Base-by-base conservation (phyloP, 2,888 invertebrate genomes). In the Drosophila anomalata region DNA sequence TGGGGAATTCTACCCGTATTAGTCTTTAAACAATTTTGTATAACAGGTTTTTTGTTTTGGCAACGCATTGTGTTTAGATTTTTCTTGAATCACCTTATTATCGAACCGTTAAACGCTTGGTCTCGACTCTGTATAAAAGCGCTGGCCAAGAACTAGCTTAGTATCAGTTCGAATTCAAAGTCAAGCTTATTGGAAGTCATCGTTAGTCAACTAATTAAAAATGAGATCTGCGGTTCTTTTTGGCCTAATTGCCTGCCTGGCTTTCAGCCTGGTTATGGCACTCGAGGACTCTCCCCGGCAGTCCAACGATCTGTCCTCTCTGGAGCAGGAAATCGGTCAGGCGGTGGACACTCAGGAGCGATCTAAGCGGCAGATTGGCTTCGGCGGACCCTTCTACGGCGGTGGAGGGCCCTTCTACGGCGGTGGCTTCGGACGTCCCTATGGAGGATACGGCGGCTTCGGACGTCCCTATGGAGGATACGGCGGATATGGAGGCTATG, bases 81-180 rank as follows among this genome's bases (percentile, higher is more conserved):
- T 73, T 77, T 85, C 79, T 81, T 85, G 81, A 85, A 81, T 79
- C 70, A 71, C 75, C 79, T 85, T 81, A 85, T 73, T 71, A 72
- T 52, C 39, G n/a, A 63, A 41, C 42, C 77, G 82, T 71, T 82
- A 81, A 81, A 68, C 52, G 74, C 24, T 41, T 29, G 66, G 51
- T 55, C 4, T 41, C n/a, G 31, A 44, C 29, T 12, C 17, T 22
- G 24, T 85, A 82, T 82, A 82, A 76, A 82, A 82, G 74, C 65
- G 6, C 42, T 29, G 9, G 33, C 31, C n/a, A 9, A n/a, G 5
- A 29, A 11, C 26, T 12, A 29, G 5, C 8, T 51, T 7, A 5
- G 12, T 48, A 60, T 79, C 81, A 81, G 86, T 83, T 77, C 39
- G 33, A 46, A 8, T 65, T 53, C 22, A 58, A 63, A 48, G 57